These are phyloP conservation scores for Chunga burmeisteri DNA, from an alignment of 2,113 vertebrate genomes.

Conservation along the genomic window DNA sequence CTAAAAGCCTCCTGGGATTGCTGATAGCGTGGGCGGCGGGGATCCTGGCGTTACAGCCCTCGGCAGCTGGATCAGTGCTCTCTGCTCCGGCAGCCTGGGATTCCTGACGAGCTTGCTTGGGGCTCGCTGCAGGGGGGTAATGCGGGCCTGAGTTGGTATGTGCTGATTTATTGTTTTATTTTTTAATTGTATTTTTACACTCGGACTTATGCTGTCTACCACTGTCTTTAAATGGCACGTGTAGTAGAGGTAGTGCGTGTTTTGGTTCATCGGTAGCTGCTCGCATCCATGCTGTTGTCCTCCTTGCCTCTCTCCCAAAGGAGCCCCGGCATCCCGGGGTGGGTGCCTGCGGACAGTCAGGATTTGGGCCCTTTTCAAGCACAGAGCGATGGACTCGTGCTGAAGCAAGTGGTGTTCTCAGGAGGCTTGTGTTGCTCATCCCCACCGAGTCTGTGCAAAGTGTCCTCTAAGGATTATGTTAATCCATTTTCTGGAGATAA, in stretches of 20 bases:
- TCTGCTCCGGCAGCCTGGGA: not conserved
- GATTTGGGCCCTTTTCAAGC: not conserved
- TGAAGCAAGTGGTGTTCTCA: accelerated
- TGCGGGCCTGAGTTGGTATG: not conserved
- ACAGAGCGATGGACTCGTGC: not conserved
- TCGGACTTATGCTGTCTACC: not conserved
- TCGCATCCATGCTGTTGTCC: not conserved
- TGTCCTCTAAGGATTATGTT: not conserved
- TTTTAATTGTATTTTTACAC: not conserved
- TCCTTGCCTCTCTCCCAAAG: not conserved
- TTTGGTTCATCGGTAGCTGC: not conserved
- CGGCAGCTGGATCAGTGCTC: not conserved
- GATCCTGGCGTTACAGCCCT: not conserved
- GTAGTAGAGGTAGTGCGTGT: accelerated
- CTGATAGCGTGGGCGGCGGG: accelerated
- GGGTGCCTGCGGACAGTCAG: accelerated
- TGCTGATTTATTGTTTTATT: not conserved
- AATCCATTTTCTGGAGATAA: slow-evolving; percentile 37
- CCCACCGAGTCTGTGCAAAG: not conserved
- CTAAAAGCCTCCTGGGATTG: not conserved
- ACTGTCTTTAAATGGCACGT: not conserved
- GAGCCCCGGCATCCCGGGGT: not conserved
- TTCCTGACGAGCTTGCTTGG: slow-evolving; percentile 36
- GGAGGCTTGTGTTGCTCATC: not conserved
- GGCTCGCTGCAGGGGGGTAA: not conserved